Conservation (phyloP, 1,140 invertebrate genomes). For the Gonatopus flavifemur region DNA sequence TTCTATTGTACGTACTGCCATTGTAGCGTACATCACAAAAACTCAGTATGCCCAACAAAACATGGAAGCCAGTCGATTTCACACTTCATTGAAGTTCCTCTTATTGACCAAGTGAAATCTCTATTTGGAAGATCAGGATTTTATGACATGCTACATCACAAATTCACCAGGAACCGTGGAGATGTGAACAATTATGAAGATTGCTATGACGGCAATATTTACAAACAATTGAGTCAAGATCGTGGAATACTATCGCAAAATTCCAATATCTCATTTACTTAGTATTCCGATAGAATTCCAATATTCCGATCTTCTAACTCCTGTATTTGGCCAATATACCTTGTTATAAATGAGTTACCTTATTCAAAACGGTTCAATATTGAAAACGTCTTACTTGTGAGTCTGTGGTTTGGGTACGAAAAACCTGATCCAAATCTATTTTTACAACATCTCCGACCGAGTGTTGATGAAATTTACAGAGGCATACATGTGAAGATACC, state of each 20-base stretch:
- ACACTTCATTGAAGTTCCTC: too few relatives aligned
- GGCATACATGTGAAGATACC: slow-evolving; percentile 2
- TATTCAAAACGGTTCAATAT: too few relatives aligned
- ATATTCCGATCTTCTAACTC: slow-evolving; percentile 6
- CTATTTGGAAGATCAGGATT: too few relatives aligned
- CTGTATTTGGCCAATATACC: slow-evolving; percentile 9
- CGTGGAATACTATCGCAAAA: background rate
- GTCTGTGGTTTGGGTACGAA: slow-evolving; percentile 7
- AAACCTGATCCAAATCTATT: slow-evolving; percentile 1
- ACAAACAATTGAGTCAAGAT: background rate
- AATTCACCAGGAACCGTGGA: too few relatives aligned
- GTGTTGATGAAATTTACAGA: background rate
- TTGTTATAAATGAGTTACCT: too few relatives aligned
- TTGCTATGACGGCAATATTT: background rate
- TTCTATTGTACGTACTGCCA: too few relatives aligned
- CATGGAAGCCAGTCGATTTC: too few relatives aligned
- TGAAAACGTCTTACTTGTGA: background rate
- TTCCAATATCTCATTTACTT: slow-evolving; percentile 9
- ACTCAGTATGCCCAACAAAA: too few relatives aligned
- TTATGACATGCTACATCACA: too few relatives aligned
- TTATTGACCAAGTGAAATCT: too few relatives aligned
- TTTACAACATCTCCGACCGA: background rate
- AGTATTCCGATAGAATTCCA: slow-evolving; percentile 4
- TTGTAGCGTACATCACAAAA: too few relatives aligned
- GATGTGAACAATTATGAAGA: too few relatives aligned